Evolutionary conservation across 2,888 invertebrate species (phyloP).

Genomic region (Lithodes maja): DNA sequence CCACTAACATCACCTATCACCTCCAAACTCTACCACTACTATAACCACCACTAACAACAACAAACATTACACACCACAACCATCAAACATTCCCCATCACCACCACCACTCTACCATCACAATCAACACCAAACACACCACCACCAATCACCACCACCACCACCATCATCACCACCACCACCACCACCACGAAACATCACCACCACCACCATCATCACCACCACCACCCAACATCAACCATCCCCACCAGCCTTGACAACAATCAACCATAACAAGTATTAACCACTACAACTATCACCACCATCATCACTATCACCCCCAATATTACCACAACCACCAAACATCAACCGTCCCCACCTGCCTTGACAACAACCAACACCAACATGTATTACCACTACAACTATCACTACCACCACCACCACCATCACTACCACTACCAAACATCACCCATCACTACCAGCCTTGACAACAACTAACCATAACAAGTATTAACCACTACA

Average conservation of each 20-base stretch:
- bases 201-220: not conserved
- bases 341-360: too few species aligned
- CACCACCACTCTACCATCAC: too few species aligned
- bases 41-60: too few species aligned
- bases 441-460: not conserved
- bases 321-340: not conserved
- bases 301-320: not conserved
- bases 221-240: slow-evolving; percentile 2
- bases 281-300: not conserved
- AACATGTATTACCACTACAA: not conserved
- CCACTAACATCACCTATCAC: too few species aligned
- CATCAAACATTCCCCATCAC: too few species aligned
- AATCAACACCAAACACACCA: too few species aligned
- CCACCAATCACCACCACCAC: too few species aligned
- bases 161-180: too few species aligned
- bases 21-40: too few species aligned
- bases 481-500: not conserved
- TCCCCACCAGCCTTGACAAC: not conserved
- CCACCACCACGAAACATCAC: too few species aligned
- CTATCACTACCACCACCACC: not conserved
- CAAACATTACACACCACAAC: too few species aligned
- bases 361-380: not conserved
- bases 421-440: not conserved
- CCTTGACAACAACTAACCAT: not conserved
- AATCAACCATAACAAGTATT: not conserved